Conservation (phyloP, 2,113 vertebrate species). For the Zosterops japonicus region DNA sequence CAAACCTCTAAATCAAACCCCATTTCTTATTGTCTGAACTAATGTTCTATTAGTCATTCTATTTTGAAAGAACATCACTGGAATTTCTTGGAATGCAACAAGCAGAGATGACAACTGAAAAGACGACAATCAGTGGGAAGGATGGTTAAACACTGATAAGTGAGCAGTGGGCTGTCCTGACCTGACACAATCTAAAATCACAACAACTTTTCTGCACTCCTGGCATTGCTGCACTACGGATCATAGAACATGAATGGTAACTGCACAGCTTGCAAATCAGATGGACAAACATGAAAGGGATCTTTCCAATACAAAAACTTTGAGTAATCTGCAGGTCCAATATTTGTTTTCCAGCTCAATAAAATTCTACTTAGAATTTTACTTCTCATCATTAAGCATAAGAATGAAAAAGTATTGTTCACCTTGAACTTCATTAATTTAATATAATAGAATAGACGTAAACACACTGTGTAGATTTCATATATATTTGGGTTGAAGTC, state of each 20-base stretch:
- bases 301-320: background rate
- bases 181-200: background rate
- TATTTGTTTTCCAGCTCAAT: background rate
- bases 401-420: background rate
- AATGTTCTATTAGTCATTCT: background rate
- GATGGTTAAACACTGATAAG: background rate
- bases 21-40: background rate
- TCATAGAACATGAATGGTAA: background rate
- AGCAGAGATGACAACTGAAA: background rate
- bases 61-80: background rate
- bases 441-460: background rate
- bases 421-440: background rate
- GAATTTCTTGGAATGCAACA: background rate
- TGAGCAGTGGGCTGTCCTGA: background rate
- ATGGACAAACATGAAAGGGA: background rate
- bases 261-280: background rate
- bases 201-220: rapidly evolving
- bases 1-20: background rate
- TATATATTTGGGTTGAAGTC: background rate
- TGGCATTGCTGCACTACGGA: rapidly evolving
- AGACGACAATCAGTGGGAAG: background rate
- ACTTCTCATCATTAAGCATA: background rate
- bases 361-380: constrained; percentile 1
- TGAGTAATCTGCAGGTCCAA: background rate
- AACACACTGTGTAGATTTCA: background rate